Evolutionary conservation across 2,888 invertebrate genomes (phyloP).

Genomic region (Taenaris catops): DNA sequence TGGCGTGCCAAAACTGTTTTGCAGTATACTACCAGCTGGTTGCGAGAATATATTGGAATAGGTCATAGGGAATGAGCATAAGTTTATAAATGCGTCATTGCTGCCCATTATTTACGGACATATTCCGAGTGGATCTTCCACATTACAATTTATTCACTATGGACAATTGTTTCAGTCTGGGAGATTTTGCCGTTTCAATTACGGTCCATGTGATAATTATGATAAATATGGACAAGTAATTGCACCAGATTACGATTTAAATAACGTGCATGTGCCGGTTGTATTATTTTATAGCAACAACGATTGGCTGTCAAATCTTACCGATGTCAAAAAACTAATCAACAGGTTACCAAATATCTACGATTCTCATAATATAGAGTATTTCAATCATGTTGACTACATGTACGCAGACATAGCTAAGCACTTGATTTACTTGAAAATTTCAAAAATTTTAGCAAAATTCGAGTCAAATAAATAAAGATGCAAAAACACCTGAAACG

Average conservation of each 20-base stretch:
- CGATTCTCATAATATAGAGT: conserved; percentile 62
- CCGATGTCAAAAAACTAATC: conserved; percentile 63
- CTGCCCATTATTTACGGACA: conserved; percentile 81
- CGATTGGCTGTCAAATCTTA: conserved; percentile 65
- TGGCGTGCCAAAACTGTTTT: conserved; percentile 37
- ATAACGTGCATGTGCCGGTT: conserved; percentile 39
- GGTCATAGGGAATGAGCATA: conserved; percentile 39
- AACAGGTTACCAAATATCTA: conserved; percentile 69
- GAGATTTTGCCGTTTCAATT: conserved; percentile 52
- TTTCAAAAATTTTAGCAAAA: conserved; percentile 37
- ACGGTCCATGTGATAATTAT: conserved; percentile 37
- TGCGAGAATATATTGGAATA: conserved; percentile 43
- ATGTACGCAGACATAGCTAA: conserved; percentile 80
- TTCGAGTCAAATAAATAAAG: conserved; percentile 22
- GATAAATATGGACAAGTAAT: conserved; percentile 55
- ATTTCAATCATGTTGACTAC: conserved; percentile 84
- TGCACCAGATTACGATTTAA: conserved; percentile 54
- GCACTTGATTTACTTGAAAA: conserved; percentile 67
- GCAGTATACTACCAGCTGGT: conserved; percentile 31
- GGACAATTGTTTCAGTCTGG: conserved; percentile 51
- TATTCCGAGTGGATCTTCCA: conserved; percentile 79
- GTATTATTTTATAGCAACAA: conserved; percentile 49
- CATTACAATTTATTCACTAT: conserved; percentile 67
- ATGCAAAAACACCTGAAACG: too few relatives aligned
- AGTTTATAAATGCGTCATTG: conserved; percentile 56